These are phyloP conservation scores for Leucophenga maculata DNA, from an alignment of 2,888 invertebrate species.

Conservation along the genomic window DNA sequence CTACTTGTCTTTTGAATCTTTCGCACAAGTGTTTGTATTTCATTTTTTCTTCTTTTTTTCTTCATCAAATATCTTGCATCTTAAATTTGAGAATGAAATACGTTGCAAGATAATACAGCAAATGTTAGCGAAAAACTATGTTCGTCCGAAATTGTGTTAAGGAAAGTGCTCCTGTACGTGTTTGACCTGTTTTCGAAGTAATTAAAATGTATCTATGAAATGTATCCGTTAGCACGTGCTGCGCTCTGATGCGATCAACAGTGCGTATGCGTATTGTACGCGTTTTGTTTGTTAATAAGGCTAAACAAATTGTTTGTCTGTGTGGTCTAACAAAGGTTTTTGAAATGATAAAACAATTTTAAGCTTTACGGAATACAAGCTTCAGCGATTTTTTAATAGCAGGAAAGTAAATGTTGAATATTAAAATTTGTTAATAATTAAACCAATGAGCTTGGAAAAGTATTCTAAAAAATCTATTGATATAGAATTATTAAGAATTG, in stretches of 20 bases:
- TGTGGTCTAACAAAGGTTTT: background rate
- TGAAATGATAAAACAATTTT: too few relatives aligned
- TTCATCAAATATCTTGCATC: background rate
- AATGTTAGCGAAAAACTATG: background rate
- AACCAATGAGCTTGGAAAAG: too few relatives aligned
- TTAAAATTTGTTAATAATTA: too few relatives aligned
- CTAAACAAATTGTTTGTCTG: background rate
- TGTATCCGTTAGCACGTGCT: too few relatives aligned
- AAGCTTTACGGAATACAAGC: background rate
- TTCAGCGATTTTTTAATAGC: too few relatives aligned
- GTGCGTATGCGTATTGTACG: slow-evolving; percentile 4
- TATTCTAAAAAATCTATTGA: too few relatives aligned
- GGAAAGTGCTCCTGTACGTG: slow-evolving; percentile 25
- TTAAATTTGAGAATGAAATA: background rate
- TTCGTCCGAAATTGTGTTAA: slow-evolving; percentile 28
- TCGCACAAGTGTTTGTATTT: slow-evolving; percentile 13
- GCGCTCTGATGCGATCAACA: background rate
- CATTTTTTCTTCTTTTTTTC: background rate
- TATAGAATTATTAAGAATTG: too few relatives aligned
- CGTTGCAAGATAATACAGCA: background rate
- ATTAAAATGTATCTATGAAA: background rate
- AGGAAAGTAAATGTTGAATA: too few relatives aligned
- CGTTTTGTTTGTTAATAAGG: background rate
- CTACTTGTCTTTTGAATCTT: slow-evolving; percentile 36
- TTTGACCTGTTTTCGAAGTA: background rate